Evolutionary conservation across 2,113 vertebrate species (phyloP).

Genomic region (Edolisoma coerulescens): DNA sequence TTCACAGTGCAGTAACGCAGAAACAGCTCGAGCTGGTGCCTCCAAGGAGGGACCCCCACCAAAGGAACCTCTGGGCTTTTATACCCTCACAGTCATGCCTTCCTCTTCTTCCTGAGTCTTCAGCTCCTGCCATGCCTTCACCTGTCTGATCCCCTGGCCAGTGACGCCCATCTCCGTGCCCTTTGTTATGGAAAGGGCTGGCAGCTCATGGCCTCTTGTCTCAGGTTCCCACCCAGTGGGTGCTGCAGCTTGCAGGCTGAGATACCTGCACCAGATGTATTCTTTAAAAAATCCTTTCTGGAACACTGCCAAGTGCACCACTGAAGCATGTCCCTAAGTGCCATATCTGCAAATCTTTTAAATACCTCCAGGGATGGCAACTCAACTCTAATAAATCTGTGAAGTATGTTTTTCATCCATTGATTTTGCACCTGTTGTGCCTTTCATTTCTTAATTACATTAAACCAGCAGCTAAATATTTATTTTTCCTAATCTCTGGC

Average conservation of each 20-base stretch:
- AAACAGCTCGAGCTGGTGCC: rapidly evolving
- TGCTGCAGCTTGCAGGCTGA: neutral
- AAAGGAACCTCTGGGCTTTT: neutral
- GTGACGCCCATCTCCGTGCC: rapidly evolving
- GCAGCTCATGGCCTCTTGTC: neutral
- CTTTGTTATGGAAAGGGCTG: neutral
- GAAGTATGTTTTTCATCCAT: neutral
- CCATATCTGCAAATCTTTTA: neutral
- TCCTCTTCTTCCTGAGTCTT: neutral
- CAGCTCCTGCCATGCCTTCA: neutral
- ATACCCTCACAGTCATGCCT: neutral
- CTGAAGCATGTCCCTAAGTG: neutral
- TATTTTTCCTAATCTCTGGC: neutral
- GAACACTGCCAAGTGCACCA: neutral
- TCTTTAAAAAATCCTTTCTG: neutral
- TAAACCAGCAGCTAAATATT: neutral
- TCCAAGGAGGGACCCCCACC: rapidly evolving
- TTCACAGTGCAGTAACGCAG: neutral
- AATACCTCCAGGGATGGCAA: neutral
- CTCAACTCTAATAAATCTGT: neutral
- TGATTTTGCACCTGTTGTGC: neutral
- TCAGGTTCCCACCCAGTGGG: neutral
- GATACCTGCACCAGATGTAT: neutral
- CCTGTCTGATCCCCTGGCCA: neutral
- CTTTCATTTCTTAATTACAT: neutral